These are phyloP conservation scores for Mirounga angustirostris DNA, from an alignment of 2,113 vertebrate genomes.

Conservation along the genomic window DNA sequence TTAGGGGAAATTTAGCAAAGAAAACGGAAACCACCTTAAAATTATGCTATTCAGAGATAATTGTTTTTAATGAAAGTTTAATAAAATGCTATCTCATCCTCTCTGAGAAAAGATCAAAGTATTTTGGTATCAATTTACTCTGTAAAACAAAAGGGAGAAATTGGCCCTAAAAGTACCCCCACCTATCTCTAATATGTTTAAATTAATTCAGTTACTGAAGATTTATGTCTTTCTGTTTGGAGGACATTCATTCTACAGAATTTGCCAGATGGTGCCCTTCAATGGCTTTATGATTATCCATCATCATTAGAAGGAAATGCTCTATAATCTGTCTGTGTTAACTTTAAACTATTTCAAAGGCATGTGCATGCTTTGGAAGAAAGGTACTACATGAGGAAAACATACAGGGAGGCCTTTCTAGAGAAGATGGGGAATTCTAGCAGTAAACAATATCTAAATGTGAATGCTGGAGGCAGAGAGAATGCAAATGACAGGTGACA, in stretches of 20 bases:
- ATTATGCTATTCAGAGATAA: neutral
- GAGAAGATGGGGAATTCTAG: neutral
- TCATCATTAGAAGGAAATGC: constrained; percentile 58
- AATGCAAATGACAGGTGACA: neutral
- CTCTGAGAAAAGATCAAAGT: constrained; percentile 14
- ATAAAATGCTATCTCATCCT: neutral
- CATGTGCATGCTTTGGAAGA: constrained; percentile 29
- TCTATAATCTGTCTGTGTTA: constrained; percentile 18
- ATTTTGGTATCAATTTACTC: constrained; percentile 34
- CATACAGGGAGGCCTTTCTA: neutral
- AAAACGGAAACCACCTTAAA: neutral
- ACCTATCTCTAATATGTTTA: neutral
- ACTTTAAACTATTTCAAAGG: constrained; percentile 46
- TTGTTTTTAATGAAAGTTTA: neutral
- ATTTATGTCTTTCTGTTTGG: constrained; percentile 46
- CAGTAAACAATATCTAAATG: neutral
- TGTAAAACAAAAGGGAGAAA: constrained; percentile 17
- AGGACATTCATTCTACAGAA: constrained; percentile 54
- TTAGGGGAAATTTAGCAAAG: neutral
- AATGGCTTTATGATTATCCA: neutral
- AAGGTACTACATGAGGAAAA: neutral
- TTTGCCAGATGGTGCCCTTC: constrained; percentile 66
- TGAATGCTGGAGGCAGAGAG: neutral
- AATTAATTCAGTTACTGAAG: constrained; percentile 18
- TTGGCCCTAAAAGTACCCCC: neutral